phyloP scores from a whole-genome alignment of 2,113 vertebrate species.

The Platycercus adscitus region DNA sequence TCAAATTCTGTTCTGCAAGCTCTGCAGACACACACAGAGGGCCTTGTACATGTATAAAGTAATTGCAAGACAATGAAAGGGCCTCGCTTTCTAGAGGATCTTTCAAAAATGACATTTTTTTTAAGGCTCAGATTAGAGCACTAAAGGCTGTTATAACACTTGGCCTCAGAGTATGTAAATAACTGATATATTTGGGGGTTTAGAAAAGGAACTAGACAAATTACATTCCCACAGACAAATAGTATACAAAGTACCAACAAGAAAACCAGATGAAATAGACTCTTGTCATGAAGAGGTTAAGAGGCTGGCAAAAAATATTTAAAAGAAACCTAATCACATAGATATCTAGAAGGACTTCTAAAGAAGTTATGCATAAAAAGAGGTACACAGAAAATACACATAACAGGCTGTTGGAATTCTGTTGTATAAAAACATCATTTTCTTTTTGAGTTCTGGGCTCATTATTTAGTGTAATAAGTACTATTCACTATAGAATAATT shows the following conservation, averaged over 20 bases:
- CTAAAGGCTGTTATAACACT: background rate
- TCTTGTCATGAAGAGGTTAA: background rate
- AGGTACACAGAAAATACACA: background rate
- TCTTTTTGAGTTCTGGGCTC: background rate
- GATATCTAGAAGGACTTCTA: background rate
- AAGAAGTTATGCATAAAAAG: background rate
- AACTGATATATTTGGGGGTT: background rate
- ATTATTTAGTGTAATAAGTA: background rate
- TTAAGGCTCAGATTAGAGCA: background rate
- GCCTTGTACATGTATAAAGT: background rate
- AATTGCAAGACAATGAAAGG: background rate
- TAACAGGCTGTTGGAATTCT: background rate
- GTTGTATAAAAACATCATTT: background rate
- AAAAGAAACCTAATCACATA: background rate
- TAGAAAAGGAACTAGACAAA: background rate
- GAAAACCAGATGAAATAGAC: background rate
- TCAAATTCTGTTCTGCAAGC: background rate
- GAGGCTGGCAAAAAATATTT: background rate
- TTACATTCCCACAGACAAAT: background rate
- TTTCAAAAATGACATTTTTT: background rate
- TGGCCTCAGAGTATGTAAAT: background rate
- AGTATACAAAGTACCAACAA: background rate
- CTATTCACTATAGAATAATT: background rate
- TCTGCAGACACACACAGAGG: background rate
- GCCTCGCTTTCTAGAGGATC: background rate